Percentiles rank a stretch among this genome's conserved stretches.
Evolutionary conservation across 2,888 invertebrate species (phyloP).

Genomic region (Eucriotettix oculatus): DNA sequence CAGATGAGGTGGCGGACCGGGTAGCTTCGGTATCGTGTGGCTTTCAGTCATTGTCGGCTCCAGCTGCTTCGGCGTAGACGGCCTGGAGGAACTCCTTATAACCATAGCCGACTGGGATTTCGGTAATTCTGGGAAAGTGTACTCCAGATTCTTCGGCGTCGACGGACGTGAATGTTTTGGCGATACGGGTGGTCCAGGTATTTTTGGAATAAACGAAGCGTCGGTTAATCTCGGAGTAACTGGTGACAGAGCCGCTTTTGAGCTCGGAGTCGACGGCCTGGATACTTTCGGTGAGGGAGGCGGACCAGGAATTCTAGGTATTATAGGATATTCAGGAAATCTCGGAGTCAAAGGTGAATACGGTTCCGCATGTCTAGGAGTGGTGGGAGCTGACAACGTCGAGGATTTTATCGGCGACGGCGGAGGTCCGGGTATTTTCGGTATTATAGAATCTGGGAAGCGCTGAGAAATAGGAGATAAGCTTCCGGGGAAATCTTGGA

Average conservation of each 20-base stretch:
- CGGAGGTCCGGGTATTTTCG: conserved; percentile 9
- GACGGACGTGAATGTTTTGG: conserved; percentile 7
- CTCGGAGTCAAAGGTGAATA: conserved; percentile 1
- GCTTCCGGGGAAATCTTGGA: background rate
- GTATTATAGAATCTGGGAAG: conserved; percentile 1
- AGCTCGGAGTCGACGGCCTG: background rate
- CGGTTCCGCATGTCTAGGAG: background rate
- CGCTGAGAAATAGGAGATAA: background rate
- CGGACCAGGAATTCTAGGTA: conserved; percentile 1
- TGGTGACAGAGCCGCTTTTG: conserved; percentile 1
- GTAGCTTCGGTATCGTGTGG: conserved; percentile 10
- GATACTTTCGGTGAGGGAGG: conserved; percentile 3
- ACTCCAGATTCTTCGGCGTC: background rate
- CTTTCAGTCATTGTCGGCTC: conserved; percentile 3
- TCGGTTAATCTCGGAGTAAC: background rate
- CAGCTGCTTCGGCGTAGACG: conserved; percentile 4
- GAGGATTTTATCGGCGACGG: conserved; percentile 2
- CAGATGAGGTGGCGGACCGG: conserved; percentile 11
- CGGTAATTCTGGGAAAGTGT: background rate
- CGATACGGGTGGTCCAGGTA: conserved; percentile 7
- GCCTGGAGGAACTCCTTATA: conserved; percentile 4
- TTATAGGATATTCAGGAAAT: background rate
- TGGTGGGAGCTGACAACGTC: conserved; percentile 5
- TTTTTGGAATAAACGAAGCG: conserved; percentile 3
- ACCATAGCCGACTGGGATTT: conserved; percentile 1